phyloP scores from a whole-genome alignment of 1,140 invertebrate genomes.

The Coptotermes formosanus region DNA sequence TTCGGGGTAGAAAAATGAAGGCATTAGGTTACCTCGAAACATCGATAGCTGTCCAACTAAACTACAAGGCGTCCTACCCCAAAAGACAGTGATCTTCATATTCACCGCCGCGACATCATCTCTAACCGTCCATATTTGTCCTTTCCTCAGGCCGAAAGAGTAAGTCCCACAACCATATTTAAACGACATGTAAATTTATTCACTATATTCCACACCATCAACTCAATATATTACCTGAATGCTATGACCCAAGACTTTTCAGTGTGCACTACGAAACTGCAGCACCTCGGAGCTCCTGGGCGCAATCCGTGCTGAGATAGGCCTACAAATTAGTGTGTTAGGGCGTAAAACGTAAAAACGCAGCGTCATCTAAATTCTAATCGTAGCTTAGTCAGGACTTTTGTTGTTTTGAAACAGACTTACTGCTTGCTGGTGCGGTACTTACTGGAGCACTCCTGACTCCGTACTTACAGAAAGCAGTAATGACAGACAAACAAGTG shows the following conservation, averaged over 20 bases:
- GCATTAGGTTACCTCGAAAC: too few species aligned
- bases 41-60: too few species aligned
- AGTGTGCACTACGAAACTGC: background rate
- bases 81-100: too few species aligned
- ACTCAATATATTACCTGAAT: background rate
- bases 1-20: too few species aligned
- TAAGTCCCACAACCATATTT: too few species aligned
- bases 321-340: background rate
- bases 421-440: background rate
- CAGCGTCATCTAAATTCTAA: constrained; percentile 12
- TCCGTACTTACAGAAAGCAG: background rate
- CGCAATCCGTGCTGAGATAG: background rate
- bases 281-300: background rate
- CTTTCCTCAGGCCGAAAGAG: too few species aligned
- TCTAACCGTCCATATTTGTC: too few species aligned
- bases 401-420: too few species aligned
- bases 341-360: background rate
- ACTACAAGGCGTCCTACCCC: too few species aligned
- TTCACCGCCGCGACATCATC: too few species aligned
- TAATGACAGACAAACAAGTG: background rate
- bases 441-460: background rate
- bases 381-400: background rate
- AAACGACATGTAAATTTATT: too few species aligned
- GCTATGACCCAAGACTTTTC: background rate
- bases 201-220: too few species aligned